Evolutionary conservation across 2,797 vertebrate species (phyloP), one percentile per base, ranked within the genome.

Genomic region (Picus viridis): DNA sequence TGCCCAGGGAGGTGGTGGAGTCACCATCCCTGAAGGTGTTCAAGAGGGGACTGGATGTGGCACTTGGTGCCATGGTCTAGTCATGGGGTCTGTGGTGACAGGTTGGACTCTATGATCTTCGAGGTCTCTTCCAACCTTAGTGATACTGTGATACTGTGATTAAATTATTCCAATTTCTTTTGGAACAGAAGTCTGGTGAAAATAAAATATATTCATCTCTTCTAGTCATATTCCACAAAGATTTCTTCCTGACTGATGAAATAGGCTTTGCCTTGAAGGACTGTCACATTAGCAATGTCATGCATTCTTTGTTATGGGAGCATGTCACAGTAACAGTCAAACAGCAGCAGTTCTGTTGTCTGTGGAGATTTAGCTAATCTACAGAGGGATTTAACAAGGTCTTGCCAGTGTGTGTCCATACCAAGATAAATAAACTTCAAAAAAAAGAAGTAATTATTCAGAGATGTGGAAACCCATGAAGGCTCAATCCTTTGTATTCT

Each of bases 151-250:
- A 34, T 34, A 34, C 34, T 34, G 34, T 34, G 34, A 34, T 34
- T 83, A 73, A 88, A 86, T 94, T 91, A 91, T 96, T 94, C 63
- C 80, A 91, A 85, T 77, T 95, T 51, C 24, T 70, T 88, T 94
- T 43, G 71, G 70, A 89, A 90, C 67, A 47, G 65, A 92, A 74
- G n/a, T 61, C 45, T 91, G 3, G 6, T 94, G 86, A 91, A 95
- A 86, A 92, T 86, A 89, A 96, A 96, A 94, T 84, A 12, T 74
- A 84, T 86, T 88, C 12, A 84, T 94, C 43, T 94, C 32, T 56
- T 62, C 45, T 59, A 92, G 58, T 49, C 58, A 18, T 88, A 71
- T 81, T 93, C 93, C 68, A 92, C 88, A 91, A 95, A 92, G 78
- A 59, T 87, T 95, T 90, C 72, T 89, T 91, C 65, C 73, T 67